Base-by-base conservation (phyloP, 2,113 vertebrate genomes). In the Centropristis striata region DNA sequence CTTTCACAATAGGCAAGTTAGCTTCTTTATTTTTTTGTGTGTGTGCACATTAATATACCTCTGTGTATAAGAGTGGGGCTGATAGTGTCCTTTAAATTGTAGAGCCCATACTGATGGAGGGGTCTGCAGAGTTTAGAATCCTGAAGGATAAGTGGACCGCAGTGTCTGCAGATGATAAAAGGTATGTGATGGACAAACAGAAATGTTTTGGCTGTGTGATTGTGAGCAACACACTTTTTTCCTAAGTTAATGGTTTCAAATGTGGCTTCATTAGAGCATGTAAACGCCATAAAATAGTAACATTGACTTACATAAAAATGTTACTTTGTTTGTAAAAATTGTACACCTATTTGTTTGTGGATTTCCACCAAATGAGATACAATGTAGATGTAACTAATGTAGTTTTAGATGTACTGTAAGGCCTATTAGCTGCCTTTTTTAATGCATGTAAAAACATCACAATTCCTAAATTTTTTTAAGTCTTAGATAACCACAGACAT, bases 31-130 rank as follows among this genome's bases (percentile, higher is more conserved):
- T 44, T 0, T 44, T 12, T 59, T 44, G n/a, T n/a, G n/a, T 25
- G 1, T 21, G 0, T 53, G 13, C 8, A 14, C 10, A 5, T 73
- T 21, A 44, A 54, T 36, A 14, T 25, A 18, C 10, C 2, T 2
- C 5, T 54, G 15, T 71, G 59, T 21, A 7, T 64, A 12, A 73
- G 12, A 1, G 11, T 49, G 14, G 13, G 28, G 3, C 41, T 88
- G 21, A 71, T 36, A 8, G 5, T 51, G 21, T 81, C 11, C 61
- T 28, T 73, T 81, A 0, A n/a, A 76, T 39, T 92, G 25, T 89
- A 99, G 98, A 99, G 86, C 98, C 98, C 63, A 97, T 99, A 92
- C 91, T 99, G 89, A 97, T 97, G 92, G 97, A 98, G 86, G 98
- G 98, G 53, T 96, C 96, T 18, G 74, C 95, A 0, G 95, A 98